These are phyloP conservation scores for Seira ritae DNA, from an alignment of 2,888 invertebrate species.

Conservation along the genomic window DNA sequence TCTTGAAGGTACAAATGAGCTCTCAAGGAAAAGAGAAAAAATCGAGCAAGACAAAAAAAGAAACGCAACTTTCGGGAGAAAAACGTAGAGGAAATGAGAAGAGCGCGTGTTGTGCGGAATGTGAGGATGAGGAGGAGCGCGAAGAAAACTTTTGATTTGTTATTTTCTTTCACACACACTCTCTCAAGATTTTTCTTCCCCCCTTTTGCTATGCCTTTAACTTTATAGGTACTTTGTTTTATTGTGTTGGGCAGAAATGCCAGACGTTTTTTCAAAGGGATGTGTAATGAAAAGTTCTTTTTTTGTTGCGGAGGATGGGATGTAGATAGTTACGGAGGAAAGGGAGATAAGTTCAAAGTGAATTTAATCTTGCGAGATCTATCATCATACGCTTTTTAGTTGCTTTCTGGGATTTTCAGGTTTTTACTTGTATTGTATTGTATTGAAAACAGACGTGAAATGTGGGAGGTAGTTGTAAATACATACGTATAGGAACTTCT, in stretches of 20 bases:
- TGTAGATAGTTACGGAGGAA: not conserved
- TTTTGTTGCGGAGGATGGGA: conserved; percentile 8
- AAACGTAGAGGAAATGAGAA: conserved; percentile 2
- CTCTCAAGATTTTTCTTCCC: conserved; percentile 14
- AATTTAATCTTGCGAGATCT: conserved; percentile 53
- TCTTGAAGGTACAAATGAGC: not conserved
- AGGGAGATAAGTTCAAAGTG: conserved; percentile 34
- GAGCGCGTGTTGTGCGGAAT: not conserved
- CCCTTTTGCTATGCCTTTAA: too few relatives aligned
- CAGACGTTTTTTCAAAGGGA: not conserved
- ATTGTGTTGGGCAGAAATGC: not conserved
- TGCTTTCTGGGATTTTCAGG: conserved; percentile 38
- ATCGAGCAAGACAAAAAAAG: conserved; percentile 34
- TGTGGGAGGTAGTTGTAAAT: not conserved
- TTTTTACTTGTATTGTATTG: not conserved
- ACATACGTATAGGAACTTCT: not conserved
- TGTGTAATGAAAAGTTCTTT: not conserved
- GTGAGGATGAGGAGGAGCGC: not conserved
- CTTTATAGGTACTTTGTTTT: not conserved
- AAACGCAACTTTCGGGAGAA: not conserved
- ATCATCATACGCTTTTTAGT: conserved; percentile 54
- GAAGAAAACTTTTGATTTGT: conserved; percentile 2
- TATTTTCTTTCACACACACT: conserved; percentile 7
- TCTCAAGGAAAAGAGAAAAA: conserved; percentile 18
- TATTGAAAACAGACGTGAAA: conserved; percentile 14